Conservation (phyloP, 2,797 vertebrate species). For the Galagoides demidoff region DNA sequence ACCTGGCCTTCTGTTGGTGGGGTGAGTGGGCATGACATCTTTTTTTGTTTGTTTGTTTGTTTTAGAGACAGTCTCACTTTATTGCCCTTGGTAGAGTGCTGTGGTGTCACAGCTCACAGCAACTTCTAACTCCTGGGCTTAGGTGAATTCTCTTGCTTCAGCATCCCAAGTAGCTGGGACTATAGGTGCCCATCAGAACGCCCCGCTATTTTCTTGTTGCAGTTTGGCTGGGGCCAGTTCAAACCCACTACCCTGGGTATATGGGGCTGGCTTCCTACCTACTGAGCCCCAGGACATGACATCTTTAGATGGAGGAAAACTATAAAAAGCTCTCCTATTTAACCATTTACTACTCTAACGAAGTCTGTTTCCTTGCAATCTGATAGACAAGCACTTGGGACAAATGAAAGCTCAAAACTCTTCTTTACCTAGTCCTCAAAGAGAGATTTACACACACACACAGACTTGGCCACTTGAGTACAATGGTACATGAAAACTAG, state of each 20-base stretch:
- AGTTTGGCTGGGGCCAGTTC: too few species aligned
- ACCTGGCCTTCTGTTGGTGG: background rate
- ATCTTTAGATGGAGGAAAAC: background rate
- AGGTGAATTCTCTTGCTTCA: too few species aligned
- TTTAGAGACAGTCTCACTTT: too few species aligned
- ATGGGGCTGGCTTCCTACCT: too few species aligned
- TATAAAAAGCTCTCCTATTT: background rate
- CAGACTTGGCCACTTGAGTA: background rate
- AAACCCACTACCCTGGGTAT: too few species aligned
- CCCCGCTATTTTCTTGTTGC: too few species aligned
- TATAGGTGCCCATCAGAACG: too few species aligned
- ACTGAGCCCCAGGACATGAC: background rate
- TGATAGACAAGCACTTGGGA: background rate
- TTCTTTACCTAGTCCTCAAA: background rate
- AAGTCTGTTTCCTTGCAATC: background rate
- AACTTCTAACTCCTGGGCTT: too few species aligned
- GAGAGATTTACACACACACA: background rate
- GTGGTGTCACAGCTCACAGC: too few species aligned
- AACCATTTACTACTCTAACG: background rate
- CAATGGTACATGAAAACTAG: background rate
- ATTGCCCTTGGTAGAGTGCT: too few species aligned
- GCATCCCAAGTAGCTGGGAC: too few species aligned
- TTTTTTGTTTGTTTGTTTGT: background rate
- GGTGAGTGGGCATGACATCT: background rate
- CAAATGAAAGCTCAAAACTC: slow-evolving; percentile 28